Conservation (phyloP, 2,797 vertebrate species). For the Cuniculus paca region DNA sequence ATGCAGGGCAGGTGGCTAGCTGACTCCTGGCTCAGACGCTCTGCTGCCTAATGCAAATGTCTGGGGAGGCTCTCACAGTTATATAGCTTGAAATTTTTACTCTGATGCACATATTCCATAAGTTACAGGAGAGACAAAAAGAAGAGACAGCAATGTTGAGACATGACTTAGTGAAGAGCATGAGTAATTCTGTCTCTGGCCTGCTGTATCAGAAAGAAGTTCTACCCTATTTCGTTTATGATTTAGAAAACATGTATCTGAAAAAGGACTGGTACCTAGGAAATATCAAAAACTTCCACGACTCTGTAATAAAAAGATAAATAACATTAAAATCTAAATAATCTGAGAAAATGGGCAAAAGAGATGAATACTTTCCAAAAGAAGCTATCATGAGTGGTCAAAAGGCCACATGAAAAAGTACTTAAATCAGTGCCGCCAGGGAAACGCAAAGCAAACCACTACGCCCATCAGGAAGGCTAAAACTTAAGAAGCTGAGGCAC, state of each 20-base stretch:
- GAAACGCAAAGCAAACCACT: background rate
- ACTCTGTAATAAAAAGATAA: background rate
- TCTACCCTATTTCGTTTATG: background rate
- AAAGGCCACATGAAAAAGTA: background rate
- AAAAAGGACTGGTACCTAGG: background rate
- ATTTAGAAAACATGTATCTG: background rate
- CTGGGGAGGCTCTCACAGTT: background rate
- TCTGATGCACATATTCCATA: background rate
- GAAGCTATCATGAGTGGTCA: background rate
- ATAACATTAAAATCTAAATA: background rate
- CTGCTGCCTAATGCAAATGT: no score
- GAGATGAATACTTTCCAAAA: background rate
- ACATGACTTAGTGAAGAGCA: background rate
- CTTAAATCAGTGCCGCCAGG: background rate
- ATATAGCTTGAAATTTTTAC: background rate
- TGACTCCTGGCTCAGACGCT: background rate
- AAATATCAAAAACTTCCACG: background rate
- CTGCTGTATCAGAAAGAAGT: background rate
- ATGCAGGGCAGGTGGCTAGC: no score
- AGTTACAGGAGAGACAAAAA: background rate
- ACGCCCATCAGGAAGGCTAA: background rate
- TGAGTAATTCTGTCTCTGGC: background rate
- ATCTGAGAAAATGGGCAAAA: background rate
- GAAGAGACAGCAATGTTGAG: background rate
- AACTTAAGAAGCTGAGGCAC: background rate